These are phyloP conservation scores for Flabesymbios commensalis DNA, from an alignment of 2,888 invertebrate species.

Conservation along the genomic window DNA sequence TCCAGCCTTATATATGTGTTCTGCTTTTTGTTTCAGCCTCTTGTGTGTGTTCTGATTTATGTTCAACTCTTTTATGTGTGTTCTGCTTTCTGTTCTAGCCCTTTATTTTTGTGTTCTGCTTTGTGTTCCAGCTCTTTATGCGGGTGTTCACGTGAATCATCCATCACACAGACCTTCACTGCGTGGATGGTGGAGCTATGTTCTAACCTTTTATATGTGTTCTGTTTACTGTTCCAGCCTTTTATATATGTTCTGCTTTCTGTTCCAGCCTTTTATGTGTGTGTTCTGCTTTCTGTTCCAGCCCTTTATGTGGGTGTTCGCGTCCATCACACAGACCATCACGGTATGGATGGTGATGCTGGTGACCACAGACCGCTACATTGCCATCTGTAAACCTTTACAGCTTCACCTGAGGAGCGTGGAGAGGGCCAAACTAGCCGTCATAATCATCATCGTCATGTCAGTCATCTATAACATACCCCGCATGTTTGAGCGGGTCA, in stretches of 20 bases:
- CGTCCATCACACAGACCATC: conserved; percentile 34
- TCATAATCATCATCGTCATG: conserved; percentile 20
- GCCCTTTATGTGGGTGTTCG: conserved; percentile 31
- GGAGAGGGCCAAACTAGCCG: conserved; percentile 25
- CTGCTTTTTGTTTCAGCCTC: too few relatives aligned
- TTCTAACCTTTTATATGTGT: too few relatives aligned
- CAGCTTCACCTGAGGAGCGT: conserved; percentile 25
- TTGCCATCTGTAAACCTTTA: conserved; percentile 35
- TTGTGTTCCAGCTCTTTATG: too few relatives aligned
- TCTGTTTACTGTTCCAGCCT: too few relatives aligned
- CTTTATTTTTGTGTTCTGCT: too few relatives aligned
- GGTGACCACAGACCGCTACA: conserved; percentile 36
- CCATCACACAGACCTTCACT: conserved; percentile 34
- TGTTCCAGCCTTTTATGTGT: too few relatives aligned
- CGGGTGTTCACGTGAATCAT: conserved; percentile 35
- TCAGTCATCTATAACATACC: conserved; percentile 38
- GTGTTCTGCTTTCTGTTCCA: too few relatives aligned
- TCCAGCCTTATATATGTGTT: too few relatives aligned
- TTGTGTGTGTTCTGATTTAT: too few relatives aligned
- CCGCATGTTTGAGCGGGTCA: conserved; percentile 33
- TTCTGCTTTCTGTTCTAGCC: too few relatives aligned
- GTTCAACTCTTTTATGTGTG: too few relatives aligned
- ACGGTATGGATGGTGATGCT: conserved; percentile 38
- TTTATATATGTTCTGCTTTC: too few relatives aligned
- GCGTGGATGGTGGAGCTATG: conserved; percentile 37